Conservation (phyloP, 2,888 invertebrate genomes). For the Campoplex capitator region DNA sequence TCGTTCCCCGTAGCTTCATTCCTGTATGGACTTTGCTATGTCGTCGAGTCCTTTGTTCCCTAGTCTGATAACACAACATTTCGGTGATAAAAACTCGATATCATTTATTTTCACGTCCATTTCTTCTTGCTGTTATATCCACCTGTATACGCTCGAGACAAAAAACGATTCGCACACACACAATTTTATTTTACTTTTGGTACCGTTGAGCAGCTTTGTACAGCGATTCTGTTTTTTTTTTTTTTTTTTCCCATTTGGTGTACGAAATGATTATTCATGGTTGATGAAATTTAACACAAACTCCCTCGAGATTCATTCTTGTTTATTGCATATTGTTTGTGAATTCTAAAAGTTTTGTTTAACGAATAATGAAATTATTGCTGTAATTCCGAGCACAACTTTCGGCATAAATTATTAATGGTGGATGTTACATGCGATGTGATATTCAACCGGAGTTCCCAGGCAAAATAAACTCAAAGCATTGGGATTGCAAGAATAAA, state of each 20-base stretch:
- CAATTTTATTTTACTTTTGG: constrained; percentile 30
- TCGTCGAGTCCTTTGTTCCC: constrained; percentile 14
- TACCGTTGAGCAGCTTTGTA: not conserved
- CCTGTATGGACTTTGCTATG: constrained; percentile 12
- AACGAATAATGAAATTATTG: not conserved
- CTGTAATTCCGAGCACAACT: too few species aligned
- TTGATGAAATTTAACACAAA: not conserved
- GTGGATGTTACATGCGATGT: too few species aligned
- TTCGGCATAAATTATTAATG: not conserved
- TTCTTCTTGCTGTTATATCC: not conserved
- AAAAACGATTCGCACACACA: constrained; percentile 56
- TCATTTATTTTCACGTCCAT: constrained; percentile 44
- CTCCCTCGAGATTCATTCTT: not conserved
- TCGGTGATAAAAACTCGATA: constrained; percentile 26
- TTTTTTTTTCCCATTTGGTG: not conserved
- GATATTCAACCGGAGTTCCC: not conserved
- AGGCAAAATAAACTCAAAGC: not conserved
- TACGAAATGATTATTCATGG: not conserved
- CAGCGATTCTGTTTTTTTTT: not conserved
- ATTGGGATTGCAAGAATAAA: not conserved
- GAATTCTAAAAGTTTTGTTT: not conserved
- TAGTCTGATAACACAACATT: constrained; percentile 21
- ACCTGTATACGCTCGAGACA: constrained; percentile 11
- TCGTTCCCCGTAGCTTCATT: constrained; percentile 2
- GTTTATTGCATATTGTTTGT: not conserved